phyloP scores from a whole-genome alignment of 2,113 vertebrate genomes.

The Talpa occidentalis region DNA sequence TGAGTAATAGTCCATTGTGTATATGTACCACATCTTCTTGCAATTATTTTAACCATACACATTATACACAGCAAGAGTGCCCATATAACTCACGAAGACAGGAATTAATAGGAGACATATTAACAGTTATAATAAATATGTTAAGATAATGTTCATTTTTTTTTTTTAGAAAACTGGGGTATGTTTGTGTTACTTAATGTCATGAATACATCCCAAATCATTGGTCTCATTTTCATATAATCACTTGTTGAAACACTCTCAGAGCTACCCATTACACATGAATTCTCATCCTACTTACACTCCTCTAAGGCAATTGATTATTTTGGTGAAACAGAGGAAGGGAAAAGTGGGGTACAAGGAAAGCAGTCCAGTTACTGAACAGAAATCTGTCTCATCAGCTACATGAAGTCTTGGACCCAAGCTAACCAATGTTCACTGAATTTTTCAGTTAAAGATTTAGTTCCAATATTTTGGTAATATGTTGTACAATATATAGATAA shows the following conservation, averaged over 20 bases:
- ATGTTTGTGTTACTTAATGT: not conserved
- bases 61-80: not conserved
- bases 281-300: not conserved
- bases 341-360: not conserved
- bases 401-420: not conserved
- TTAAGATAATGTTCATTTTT: not conserved
- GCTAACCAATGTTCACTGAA: not conserved
- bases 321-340: not conserved
- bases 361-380: not conserved
- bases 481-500: not conserved
- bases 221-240: not conserved
- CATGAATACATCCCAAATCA: not conserved
- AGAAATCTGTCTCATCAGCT: not conserved
- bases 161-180: not conserved
- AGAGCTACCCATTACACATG: not conserved
- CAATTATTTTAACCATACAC: not conserved
- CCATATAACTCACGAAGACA: not conserved
- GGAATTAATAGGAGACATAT: not conserved
- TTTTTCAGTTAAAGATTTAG: not conserved
- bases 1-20: no score
- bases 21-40: no score
- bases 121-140: not conserved
- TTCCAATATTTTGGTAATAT: conserved; percentile 12
- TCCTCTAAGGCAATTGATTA: not conserved
- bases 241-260: not conserved